These are phyloP conservation scores for Nannobrachium achirus DNA, from an alignment of 2,113 vertebrate species.

Conservation along the genomic window DNA sequence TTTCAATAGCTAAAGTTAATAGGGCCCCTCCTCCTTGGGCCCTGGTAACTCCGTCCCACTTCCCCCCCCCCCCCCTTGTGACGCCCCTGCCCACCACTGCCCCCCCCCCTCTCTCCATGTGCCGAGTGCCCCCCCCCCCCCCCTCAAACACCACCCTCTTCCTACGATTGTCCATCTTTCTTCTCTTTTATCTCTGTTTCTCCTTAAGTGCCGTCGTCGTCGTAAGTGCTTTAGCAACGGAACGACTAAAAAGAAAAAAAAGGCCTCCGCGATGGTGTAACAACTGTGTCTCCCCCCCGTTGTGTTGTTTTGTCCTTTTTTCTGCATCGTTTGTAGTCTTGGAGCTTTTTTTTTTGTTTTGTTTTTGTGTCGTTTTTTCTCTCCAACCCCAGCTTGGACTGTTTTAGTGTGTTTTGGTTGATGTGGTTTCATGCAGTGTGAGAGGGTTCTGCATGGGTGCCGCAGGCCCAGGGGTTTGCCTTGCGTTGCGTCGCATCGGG, in stretches of 20 bases:
- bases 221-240: slow-evolving; percentile 56
- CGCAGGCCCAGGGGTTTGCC: slow-evolving; percentile 60
- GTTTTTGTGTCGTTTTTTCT: too few relatives aligned
- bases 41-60: too few relatives aligned
- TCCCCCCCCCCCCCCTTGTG: too few relatives aligned
- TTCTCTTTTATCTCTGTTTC: slow-evolving; percentile 47
- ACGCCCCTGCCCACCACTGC: too few relatives aligned
- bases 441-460: slow-evolving; percentile 46
- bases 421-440: slow-evolving; percentile 47
- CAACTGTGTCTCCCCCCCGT: slow-evolving; percentile 19
- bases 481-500: slow-evolving; percentile 71
- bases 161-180: slow-evolving; percentile 63
- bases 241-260: background rate
- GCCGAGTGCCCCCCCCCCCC: too few relatives aligned
- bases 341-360: slow-evolving; percentile 14
- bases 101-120: too few relatives aligned
- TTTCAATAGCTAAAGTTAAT: too few relatives aligned
- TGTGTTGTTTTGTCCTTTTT: slow-evolving; percentile 42
- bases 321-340: slow-evolving; percentile 43
- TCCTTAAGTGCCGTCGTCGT: slow-evolving; percentile 60
- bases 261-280: slow-evolving; percentile 23
- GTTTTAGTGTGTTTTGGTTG: slow-evolving; percentile 63
- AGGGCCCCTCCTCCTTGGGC: too few relatives aligned
- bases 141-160: too few relatives aligned
- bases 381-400: slow-evolving; percentile 27